A percentile compares a stretch with the other conserved stretches of the same genome.
These are phyloP conservation scores for Drosophila varians DNA, from an alignment of 1,140 invertebrate genomes.

Conservation along the genomic window DNA sequence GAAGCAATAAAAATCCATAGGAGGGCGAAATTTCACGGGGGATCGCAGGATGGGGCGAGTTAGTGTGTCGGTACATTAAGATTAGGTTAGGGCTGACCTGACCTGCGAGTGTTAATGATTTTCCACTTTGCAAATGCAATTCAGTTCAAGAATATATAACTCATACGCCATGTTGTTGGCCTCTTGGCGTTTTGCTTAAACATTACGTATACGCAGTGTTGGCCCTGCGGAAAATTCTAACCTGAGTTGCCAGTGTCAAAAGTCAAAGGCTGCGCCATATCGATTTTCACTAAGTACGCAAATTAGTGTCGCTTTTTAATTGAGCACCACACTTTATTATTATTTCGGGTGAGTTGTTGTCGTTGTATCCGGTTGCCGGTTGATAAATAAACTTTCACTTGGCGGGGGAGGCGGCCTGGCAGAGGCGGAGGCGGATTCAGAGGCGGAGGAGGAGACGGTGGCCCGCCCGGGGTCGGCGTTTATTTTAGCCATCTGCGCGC, in stretches of 20 bases:
- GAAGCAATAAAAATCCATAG: constrained; percentile 6
- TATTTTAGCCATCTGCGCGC: constrained; percentile 46
- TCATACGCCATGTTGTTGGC: neutral
- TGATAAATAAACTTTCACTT: constrained; percentile 46
- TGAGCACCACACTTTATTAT: constrained; percentile 14
- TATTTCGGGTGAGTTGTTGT: neutral
- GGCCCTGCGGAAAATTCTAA: constrained; percentile 10
- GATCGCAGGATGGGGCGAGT: constrained; percentile 8
- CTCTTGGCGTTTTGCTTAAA: neutral
- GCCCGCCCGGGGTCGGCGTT: neutral
- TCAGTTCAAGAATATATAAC: neutral
- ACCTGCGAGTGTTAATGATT: constrained; percentile 25
- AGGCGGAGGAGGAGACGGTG: neutral
- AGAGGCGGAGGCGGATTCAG: neutral
- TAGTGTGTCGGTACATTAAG: constrained; percentile 61
- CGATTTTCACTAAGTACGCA: constrained; percentile 68
- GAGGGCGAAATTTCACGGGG: neutral
- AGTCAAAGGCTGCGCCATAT: constrained; percentile 50
- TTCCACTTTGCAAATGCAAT: neutral
- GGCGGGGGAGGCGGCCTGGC: neutral
- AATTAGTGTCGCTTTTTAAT: constrained; percentile 55
- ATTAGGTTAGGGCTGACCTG: constrained; percentile 73
- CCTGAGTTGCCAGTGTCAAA: constrained; percentile 24
- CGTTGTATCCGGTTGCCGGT: neutral
- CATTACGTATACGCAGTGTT: constrained; percentile 17